Evolutionary conservation across 2,113 vertebrate genomes (phyloP).

Genomic region (Halcyon senegalensis): DNA sequence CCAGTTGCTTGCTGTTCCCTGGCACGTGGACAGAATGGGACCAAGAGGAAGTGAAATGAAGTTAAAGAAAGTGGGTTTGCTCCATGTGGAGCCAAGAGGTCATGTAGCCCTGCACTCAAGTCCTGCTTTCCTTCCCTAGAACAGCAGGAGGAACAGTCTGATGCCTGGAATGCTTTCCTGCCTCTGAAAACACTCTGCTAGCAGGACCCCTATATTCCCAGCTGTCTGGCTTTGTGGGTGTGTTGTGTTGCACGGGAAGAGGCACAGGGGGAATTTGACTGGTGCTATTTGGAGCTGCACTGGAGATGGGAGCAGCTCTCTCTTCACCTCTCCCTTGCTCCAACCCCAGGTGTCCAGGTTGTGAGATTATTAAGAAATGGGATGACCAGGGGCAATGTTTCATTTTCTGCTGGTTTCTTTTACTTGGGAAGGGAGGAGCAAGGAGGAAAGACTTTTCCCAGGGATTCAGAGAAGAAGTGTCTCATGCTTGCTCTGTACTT

Average conservation of each 20-base stretch:
- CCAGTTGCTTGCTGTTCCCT: background rate
- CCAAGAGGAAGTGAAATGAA: background rate
- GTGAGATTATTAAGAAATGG: background rate
- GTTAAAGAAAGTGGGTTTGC: background rate
- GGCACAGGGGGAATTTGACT: background rate
- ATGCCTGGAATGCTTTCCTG: background rate
- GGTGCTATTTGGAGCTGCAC: background rate
- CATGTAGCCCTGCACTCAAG: background rate
- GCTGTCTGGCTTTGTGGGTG: accelerated
- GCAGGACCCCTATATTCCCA: background rate
- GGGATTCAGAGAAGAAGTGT: background rate
- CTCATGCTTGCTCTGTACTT: background rate
- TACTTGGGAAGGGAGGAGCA: background rate
- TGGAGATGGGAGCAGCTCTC: background rate
- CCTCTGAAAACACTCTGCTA: background rate
- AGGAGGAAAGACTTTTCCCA: accelerated
- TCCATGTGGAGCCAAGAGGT: background rate
- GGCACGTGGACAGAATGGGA: background rate
- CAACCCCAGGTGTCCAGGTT: background rate
- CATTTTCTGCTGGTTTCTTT: background rate
- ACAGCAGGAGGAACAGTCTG: background rate
- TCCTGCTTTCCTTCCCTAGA: background rate
- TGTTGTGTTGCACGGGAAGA: background rate
- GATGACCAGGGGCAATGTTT: accelerated
- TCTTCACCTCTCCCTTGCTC: background rate